Evolutionary conservation across 1,140 invertebrate species (phyloP), one percentile per base, ranked within the genome.

Genomic region (Megalopta genalis): DNA sequence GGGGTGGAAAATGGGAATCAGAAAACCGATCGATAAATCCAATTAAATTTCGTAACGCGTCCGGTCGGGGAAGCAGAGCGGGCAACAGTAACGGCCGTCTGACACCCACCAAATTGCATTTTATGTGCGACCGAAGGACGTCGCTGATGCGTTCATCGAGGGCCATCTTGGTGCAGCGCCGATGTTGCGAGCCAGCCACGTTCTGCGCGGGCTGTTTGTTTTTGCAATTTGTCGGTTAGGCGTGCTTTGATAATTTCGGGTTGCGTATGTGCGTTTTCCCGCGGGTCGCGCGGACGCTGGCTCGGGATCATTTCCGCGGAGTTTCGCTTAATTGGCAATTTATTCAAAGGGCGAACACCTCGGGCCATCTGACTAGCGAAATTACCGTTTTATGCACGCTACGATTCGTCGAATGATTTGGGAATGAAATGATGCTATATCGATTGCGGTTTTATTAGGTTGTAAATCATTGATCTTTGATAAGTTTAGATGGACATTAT

Each of bases 21-120:
- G 88, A 86, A 88, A 86, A 85, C 87, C 88, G 90, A 90, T 92
- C 91, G 88, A 92, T 92, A 90, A 91, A 91, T 92, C 86, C 89
- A 92, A 92, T 92, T 91, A 92, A 92, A 92, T 91, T 91, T 89
- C 73, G 84, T 90, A 88, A 89, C 87, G 82, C 73, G 79, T 37
- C 39, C 54, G 73, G 73, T 32, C 66, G 64, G 75, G 77, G 83
- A 57, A 81, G 78, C 71, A 46, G 75, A 39, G 49, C 23, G 62
- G 52, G 60, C 25, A 79, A 63, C 77, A 72, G 75, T 57, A 76
- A 73, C 78, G 59, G 67, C 32, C 46, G 67, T 79, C 80, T 83
- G 85, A 86, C 85, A 86, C 84, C 82, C 71, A 82, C 77, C 73
- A 88, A 89, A 90, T 89, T 90, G 77, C 86, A 87, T 90, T 87